Evolutionary conservation across 2,888 invertebrate species (phyloP).

Genomic region (Piscicola geometra): DNA sequence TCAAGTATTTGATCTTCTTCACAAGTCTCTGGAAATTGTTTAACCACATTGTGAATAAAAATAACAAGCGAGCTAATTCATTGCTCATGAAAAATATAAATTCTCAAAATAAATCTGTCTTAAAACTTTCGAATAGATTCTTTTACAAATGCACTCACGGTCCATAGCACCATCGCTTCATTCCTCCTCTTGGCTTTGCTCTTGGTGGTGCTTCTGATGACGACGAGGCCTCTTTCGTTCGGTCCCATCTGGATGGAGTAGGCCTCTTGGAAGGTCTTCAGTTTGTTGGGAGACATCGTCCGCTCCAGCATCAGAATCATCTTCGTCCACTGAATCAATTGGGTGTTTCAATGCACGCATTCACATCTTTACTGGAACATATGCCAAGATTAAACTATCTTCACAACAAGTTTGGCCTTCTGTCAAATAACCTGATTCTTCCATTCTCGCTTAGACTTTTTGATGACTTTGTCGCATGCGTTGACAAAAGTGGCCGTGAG

Average conservation of each 20-base stretch:
- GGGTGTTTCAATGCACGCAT: no score
- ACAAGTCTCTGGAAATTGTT: no score
- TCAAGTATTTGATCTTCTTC: no score
- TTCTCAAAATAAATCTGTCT: conserved; percentile 15
- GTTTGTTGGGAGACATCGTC: conserved; percentile 81
- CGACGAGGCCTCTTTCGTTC: conserved; percentile 86
- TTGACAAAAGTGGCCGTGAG: conserved; percentile 99
- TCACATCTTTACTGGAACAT: no score
- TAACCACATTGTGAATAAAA: no score
- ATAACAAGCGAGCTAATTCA: neutral
- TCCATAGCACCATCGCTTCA: conserved; percentile 93
- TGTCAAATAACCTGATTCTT: conserved; percentile 59
- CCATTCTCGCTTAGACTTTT: conserved; percentile 98
- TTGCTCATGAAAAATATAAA: neutral
- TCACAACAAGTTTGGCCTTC: neutral
- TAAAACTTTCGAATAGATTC: no score
- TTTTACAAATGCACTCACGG: conserved; percentile 62
- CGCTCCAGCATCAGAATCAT: conserved; percentile 93
- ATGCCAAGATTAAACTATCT: no score
- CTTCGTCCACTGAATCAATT: conserved; percentile 97
- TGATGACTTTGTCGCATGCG: conserved; percentile 94
- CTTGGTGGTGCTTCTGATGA: conserved; percentile 93
- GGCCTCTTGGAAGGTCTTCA: conserved; percentile 83
- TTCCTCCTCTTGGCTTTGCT: conserved; percentile 92
- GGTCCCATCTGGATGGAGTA: conserved; percentile 78